Evolutionary conservation across 1,140 invertebrate genomes (phyloP).

Genomic region (Parapsyche elsis): DNA sequence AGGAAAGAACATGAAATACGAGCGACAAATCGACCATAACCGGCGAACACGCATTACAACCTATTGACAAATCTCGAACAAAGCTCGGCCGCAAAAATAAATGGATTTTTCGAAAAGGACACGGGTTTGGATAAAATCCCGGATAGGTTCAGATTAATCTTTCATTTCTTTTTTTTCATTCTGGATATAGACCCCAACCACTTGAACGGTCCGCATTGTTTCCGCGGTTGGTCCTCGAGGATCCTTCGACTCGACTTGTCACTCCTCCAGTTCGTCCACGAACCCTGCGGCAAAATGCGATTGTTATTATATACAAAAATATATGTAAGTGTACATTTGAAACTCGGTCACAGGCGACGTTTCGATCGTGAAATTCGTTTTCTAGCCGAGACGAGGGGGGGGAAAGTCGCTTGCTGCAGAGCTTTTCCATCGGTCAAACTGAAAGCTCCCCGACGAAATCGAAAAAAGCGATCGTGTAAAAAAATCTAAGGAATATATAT

Average conservation of each 20-base stretch:
- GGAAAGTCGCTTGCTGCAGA: not conserved
- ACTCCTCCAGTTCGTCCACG: too few relatives aligned
- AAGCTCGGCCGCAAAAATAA: not conserved
- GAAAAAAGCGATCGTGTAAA: not conserved
- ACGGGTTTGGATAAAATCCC: not conserved
- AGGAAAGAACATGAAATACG: slow-evolving; percentile 13
- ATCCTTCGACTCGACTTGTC: not conserved
- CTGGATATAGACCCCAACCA: not conserved
- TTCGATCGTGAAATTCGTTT: not conserved
- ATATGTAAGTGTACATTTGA: not conserved
- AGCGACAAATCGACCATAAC: slow-evolving; percentile 5
- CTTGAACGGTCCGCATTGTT: not conserved
- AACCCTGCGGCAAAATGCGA: too few relatives aligned
- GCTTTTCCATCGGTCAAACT: not conserved
- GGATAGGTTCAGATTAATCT: slow-evolving; percentile 3
- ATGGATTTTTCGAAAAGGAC: not conserved
- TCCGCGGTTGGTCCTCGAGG: not conserved
- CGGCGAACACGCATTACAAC: slow-evolving; percentile 23
- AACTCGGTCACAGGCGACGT: not conserved
- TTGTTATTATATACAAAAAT: too few relatives aligned
- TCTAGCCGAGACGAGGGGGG: not conserved
- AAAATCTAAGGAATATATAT: too few relatives aligned
- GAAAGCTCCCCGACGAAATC: not conserved
- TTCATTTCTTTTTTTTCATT: not conserved
- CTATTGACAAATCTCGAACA: slow-evolving; percentile 32